Evolutionary conservation across 2,113 vertebrate genomes (phyloP).

Genomic region (Phodopus roborovskii): DNA sequence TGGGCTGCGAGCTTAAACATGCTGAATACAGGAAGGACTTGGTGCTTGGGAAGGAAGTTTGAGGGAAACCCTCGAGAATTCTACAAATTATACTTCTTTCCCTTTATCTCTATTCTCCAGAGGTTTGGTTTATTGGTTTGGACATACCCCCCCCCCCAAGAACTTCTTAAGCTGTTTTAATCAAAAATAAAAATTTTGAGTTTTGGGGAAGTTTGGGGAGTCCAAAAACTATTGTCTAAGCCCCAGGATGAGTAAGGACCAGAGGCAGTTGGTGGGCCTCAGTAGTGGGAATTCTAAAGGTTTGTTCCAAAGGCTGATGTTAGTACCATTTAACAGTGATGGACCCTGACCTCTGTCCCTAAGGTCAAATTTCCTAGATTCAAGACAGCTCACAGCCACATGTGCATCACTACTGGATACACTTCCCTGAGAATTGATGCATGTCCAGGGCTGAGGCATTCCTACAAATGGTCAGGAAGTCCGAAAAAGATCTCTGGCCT

Average conservation of each 20-base stretch:
- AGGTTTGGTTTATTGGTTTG: background rate
- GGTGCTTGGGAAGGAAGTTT: too few relatives aligned
- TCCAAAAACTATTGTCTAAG: background rate
- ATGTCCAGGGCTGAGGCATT: background rate
- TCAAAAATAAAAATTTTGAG: background rate
- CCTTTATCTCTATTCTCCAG: conserved; percentile 4
- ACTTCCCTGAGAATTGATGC: background rate
- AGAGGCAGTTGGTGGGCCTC: background rate
- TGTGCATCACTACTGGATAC: background rate
- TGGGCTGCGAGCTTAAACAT: background rate
- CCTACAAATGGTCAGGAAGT: background rate
- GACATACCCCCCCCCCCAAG: background rate
- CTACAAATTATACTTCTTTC: background rate
- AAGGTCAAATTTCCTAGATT: background rate
- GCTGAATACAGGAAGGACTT: background rate
- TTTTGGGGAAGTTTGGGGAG: background rate
- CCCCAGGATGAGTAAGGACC: background rate
- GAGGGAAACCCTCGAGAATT: background rate
- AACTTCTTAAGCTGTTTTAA: conserved; percentile 2
- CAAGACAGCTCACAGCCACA: background rate
- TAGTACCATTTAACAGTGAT: background rate
- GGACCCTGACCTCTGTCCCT: background rate
- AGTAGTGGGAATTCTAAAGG: background rate
- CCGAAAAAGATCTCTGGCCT: background rate
- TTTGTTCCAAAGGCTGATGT: background rate